Base-by-base conservation (phyloP, 2,113 vertebrate species). In the Scytalopus superciliaris region DNA sequence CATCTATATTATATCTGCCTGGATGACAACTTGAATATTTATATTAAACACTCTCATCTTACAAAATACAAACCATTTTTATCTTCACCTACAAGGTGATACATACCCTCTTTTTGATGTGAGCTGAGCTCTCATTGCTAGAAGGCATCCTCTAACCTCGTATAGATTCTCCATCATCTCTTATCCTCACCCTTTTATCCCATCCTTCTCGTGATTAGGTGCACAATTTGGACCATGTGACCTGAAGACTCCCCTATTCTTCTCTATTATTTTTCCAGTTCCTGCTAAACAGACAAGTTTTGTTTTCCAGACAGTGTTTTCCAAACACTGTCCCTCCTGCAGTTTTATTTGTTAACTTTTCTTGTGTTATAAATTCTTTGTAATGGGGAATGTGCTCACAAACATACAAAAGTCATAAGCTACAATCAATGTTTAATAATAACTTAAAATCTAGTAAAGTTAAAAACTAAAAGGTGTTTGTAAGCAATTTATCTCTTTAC, bases 381-480 rank as follows among this genome's bases (percentile, higher is more conserved):
- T 22, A 59, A 24, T 19, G 60, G 11, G 57, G 23, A 81, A 68
- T 22, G 7, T 44, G 52, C 50, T 84, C 73, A 72, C 14, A 53
- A 72, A 30, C 40, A 55, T 57, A 30, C 25, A 42, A 50, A 95
- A 94, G 14, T 73, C 39, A 44, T 17, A 52, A 57, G 35, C 52
- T 33, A 64, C 40, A 37, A 59, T 67, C 42, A 70, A 6, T 75
- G 31, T 39, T 90, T 84, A 86, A 64, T 66, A 91, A 70, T 56
- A 84, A 93, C 52, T 97, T 69, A 79, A 93, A 96, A 86, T 53
- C 28, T 74, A 81, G 47, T 49, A 47, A 86, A 75, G 40, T 49
- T 57, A 91, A 84, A 93, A 81, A 59, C 40, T 16, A 53, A 89
- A 82, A 70, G 57, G 90, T 83, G 45, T n/a, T 94, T 70, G 22